These are phyloP conservation scores for Acropternis orthonyx DNA, from an alignment of 2,797 vertebrate genomes.

Conservation along the genomic window DNA sequence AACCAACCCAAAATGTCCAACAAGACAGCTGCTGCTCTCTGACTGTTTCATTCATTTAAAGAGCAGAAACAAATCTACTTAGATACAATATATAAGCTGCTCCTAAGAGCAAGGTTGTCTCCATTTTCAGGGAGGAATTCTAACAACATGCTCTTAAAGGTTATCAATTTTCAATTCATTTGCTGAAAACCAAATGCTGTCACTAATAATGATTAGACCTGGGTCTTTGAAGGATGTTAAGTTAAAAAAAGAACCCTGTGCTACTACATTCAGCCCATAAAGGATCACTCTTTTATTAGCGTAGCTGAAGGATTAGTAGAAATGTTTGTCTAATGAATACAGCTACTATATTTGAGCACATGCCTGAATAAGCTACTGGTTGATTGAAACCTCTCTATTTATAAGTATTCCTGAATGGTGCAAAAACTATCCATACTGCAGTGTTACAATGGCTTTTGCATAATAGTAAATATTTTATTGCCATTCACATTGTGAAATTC, in stretches of 20 bases:
- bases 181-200: conserved; percentile 30
- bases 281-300: conserved; percentile 72
- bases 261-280: conserved; percentile 32
- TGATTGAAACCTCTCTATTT: conserved; percentile 73
- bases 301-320: conserved; percentile 65
- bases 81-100: neutral
- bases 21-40: neutral
- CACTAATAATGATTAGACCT: conserved; percentile 27
- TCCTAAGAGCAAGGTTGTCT: neutral
- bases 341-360: conserved; percentile 73
- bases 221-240: conserved; percentile 25
- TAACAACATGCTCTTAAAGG: neutral
- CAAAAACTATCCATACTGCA: conserved; percentile 28
- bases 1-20: neutral
- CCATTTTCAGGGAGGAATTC: conserved; percentile 17
- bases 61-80: neutral
- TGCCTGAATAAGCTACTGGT: conserved; percentile 71
- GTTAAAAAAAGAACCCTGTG: conserved; percentile 44
- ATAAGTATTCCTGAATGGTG: conserved; percentile 57
- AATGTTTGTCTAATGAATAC: conserved; percentile 75
- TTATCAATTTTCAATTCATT: conserved; percentile 18
- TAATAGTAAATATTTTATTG: conserved; percentile 28
- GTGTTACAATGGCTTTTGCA: neutral
- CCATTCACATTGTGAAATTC: neutral
- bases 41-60: neutral